Conservation (phyloP, 2,113 vertebrate genomes). For the Xiphophorus couchianus region DNA sequence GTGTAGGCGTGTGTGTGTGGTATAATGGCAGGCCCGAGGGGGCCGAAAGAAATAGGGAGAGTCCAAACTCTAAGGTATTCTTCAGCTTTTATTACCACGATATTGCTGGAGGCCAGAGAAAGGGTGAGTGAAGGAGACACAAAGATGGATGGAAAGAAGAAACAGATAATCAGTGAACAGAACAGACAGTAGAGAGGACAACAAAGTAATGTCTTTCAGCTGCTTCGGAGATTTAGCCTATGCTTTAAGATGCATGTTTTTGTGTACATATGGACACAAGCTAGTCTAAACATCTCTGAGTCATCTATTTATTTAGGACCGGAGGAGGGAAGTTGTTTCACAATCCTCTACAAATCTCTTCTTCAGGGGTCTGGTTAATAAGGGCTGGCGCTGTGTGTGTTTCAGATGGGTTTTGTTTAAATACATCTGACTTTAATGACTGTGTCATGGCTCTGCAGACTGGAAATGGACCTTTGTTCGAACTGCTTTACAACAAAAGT, state of each 20-base stretch:
- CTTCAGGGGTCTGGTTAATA: background rate
- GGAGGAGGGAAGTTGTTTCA: constrained; percentile 3
- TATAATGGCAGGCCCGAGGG: constrained; percentile 75
- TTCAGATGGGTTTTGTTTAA: background rate
- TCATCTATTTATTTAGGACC: constrained; percentile 1
- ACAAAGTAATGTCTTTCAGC: constrained; percentile 44
- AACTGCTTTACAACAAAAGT: constrained; percentile 22
- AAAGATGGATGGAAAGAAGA: constrained; percentile 47
- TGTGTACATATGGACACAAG: background rate
- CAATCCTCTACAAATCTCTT: background rate
- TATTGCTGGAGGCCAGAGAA: constrained; percentile 57
- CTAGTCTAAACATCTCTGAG: background rate
- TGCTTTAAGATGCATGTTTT: background rate
- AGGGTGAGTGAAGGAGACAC: constrained; percentile 21
- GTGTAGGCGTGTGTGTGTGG: constrained; percentile 32
- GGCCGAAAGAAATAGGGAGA: constrained; percentile 67
- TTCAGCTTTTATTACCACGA: constrained; percentile 75
- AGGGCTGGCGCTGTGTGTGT: background rate
- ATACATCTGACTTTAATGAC: background rate
- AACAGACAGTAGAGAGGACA: constrained; percentile 32
- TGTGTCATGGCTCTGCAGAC: background rate
- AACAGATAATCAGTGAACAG: constrained; percentile 55
- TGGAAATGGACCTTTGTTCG: background rate
- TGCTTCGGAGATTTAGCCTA: constrained; percentile 40
- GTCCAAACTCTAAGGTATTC: constrained; percentile 74